Conservation (phyloP, 1,140 invertebrate genomes). For the Drosophila chauvacae region DNA sequence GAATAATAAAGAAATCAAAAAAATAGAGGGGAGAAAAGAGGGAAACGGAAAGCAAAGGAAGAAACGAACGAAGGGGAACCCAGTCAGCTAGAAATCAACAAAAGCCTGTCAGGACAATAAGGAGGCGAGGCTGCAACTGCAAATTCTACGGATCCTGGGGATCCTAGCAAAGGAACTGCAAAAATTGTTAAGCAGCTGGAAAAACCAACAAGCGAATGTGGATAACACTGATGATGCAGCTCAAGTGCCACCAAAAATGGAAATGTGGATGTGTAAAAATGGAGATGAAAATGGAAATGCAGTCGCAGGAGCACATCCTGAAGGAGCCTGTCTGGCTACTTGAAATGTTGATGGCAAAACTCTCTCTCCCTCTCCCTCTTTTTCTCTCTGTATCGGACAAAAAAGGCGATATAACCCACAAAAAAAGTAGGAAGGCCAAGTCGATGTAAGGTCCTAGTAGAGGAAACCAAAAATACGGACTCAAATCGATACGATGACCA, state of each 20-base stretch:
- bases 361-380: neutral
- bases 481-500: no score
- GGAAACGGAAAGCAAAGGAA: constrained; percentile 23
- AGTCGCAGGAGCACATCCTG: constrained; percentile 5
- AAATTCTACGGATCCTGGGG: constrained; percentile 2
- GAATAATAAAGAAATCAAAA: constrained; percentile 10
- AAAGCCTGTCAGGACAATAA: constrained; percentile 72
- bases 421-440: neutral
- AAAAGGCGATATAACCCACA: neutral
- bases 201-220: constrained; percentile 57
- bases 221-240: constrained; percentile 50
- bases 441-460: no score
- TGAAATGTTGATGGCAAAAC: constrained; percentile 11
- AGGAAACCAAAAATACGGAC: no score
- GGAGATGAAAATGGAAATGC: constrained; percentile 19
- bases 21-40: constrained; percentile 9
- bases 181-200: constrained; percentile 55
- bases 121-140: neutral
- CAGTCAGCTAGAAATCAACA: constrained; percentile 78
- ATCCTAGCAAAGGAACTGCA: constrained; percentile 13
- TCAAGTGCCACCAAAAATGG: constrained; percentile 28
- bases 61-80: constrained; percentile 34
- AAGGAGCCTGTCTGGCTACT: constrained; percentile 38
- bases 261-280: neutral
- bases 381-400: neutral